Conservation (phyloP, 2,113 vertebrate genomes). For the Ifrita kowaldi region DNA sequence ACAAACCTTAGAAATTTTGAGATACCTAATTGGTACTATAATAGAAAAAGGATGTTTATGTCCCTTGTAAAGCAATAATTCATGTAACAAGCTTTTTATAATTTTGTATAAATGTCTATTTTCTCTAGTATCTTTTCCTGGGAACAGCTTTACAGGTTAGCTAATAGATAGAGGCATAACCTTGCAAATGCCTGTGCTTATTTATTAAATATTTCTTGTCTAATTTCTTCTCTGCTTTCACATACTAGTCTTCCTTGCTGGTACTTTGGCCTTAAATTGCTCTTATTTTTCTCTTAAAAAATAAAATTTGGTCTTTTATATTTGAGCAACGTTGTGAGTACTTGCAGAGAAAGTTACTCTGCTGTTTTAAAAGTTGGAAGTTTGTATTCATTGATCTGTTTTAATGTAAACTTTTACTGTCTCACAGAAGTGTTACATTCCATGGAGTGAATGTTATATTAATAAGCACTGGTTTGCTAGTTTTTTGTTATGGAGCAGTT, state of each 20-base stretch:
- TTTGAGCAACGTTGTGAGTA: conserved; percentile 26
- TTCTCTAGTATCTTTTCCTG: conserved; percentile 77
- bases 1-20: conserved; percentile 49
- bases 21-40: conserved; percentile 67
- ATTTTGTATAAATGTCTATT: conserved; percentile 84
- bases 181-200: conserved; percentile 61
- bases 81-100: conserved; percentile 76
- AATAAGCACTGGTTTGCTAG: not conserved
- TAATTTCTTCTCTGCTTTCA: conserved; percentile 5
- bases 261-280: conserved; percentile 55
- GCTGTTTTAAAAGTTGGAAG: not conserved
- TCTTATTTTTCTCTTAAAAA: conserved; percentile 35
- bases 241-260: conserved; percentile 58
- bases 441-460: not conserved
- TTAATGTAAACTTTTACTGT: not conserved
- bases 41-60: conserved; percentile 69
- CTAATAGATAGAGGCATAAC: conserved; percentile 46
- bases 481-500: not conserved
- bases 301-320: conserved; percentile 25
- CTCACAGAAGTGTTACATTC: not conserved
- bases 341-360: conserved; percentile 16
- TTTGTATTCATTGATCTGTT: not conserved
- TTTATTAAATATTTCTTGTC: conserved; percentile 14
- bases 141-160: conserved; percentile 64
- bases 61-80: conserved; percentile 78